Evolutionary conservation across 2,888 invertebrate genomes (phyloP), one percentile per base, ranked within the genome.

Genomic region (Mythimna pallens): DNA sequence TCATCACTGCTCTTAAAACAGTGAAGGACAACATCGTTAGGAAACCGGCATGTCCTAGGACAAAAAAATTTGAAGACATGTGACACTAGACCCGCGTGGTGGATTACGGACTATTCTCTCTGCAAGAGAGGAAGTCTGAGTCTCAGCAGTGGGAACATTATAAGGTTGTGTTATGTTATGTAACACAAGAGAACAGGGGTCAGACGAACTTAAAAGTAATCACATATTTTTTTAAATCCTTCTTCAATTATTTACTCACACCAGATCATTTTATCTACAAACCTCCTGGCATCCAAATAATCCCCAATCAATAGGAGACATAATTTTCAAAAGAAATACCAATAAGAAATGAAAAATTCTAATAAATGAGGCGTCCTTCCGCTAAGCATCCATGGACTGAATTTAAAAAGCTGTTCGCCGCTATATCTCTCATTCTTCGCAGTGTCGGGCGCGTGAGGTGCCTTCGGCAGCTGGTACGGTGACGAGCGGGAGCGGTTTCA

Each of bases 331-430:
- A 86, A 86, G 85, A 87, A 90, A 90, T 90, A 86, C 89, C 87
- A 84, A 87, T 88, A 81, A 84, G 69, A 85, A 88, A 87, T 84
- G 86, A 89, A 93, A 92, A 91, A 92, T 92, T 94, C 90, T 91
- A 93, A 94, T 94, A 94, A 94, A 91, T 90, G 89, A 87, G 83
- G 73, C 87, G 92, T 89, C 90, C 90, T 91, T 89, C 88, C 86
- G 83, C 83, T 89, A 86, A 89, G 85, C 88, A 86, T 86, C 89
- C 88, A 86, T 89, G 93, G 83, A 89, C 88, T 92, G 94, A 95
- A 95, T 94, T 95, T 95, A 94, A 95, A 85, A 94, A 92, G 91
- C 92, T 89, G 88, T 88, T 89, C 87, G 89, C 77, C 75, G 83
- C 82, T 92, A 91, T 93, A 92, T 91, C 92, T 90, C 89, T 90